Percentiles rank a stretch among this genome's conserved stretches.
These are phyloP conservation scores for Lycaon pictus DNA, from an alignment of 2,113 vertebrate species.

Conservation along the genomic window DNA sequence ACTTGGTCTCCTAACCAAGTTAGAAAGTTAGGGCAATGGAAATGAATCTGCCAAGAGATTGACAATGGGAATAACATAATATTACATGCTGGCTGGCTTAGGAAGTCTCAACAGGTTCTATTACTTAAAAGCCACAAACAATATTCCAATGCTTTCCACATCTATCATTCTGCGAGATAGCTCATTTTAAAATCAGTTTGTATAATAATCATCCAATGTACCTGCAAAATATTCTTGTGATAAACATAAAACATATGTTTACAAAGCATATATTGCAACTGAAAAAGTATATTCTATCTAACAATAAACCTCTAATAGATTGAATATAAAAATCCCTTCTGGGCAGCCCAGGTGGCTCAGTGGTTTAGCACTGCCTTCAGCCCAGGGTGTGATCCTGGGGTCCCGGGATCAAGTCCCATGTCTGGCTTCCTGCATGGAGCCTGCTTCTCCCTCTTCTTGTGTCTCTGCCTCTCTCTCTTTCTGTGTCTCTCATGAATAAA, in stretches of 20 bases:
- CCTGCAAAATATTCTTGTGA: constrained; percentile 44
- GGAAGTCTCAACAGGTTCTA: background rate
- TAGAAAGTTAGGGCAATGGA: background rate
- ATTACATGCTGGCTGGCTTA: background rate
- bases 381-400: too few species aligned
- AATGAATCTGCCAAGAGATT: background rate
- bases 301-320: constrained; percentile 4
- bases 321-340: constrained; percentile 50
- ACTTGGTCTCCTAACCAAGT: background rate
- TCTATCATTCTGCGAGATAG: background rate
- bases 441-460: too few species aligned
- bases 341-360: too few species aligned
- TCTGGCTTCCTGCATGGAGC: too few species aligned
- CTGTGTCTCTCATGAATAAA: too few species aligned
- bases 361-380: too few species aligned
- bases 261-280: background rate
- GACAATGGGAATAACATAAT: background rate
- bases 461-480: too few species aligned
- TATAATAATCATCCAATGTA: background rate
- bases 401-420: too few species aligned
- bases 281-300: constrained; percentile 23
- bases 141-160: background rate
- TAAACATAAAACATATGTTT: constrained; percentile 54
- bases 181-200: constrained; percentile 17
- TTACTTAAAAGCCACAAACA: background rate